Conservation (phyloP, 37 sponge, comb jelly and placozoan species). For the Geodia barretti region DNA sequence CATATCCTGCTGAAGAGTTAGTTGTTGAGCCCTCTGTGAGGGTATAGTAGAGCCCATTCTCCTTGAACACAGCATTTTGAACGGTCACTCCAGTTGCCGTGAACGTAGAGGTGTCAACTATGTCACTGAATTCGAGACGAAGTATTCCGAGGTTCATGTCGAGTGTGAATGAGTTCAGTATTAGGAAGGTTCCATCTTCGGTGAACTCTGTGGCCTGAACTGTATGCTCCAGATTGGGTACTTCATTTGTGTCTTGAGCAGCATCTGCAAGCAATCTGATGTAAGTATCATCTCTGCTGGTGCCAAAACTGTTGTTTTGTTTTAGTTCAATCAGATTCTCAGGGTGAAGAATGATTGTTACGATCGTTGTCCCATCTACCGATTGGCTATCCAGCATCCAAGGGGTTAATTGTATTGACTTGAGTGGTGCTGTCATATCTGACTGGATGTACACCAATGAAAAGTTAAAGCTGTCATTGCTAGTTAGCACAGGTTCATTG, state of each 20-base stretch:
- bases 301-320: slow-evolving; percentile 41
- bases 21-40: slow-evolving; percentile 56
- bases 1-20: slow-evolving; percentile 51
- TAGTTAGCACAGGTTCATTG: slow-evolving; percentile 82
- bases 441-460: slow-evolving; percentile 46
- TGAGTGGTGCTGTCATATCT: not conserved
- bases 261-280: slow-evolving; percentile 42
- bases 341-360: slow-evolving; percentile 64
- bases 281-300: slow-evolving; percentile 15
- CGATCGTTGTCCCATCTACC: slow-evolving; percentile 44
- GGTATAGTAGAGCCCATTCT: slow-evolving; percentile 34
- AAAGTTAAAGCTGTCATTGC: slow-evolving; percentile 42
- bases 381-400: slow-evolving; percentile 27
- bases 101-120: slow-evolving; percentile 71
- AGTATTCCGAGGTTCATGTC: slow-evolving; percentile 75
- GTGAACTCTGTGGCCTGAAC: slow-evolving; percentile 14
- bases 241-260: slow-evolving; percentile 62
- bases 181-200: slow-evolving; percentile 29
- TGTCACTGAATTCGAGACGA: slow-evolving; percentile 76
- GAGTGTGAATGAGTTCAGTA: slow-evolving; percentile 60
- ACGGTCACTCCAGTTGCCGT: slow-evolving; percentile 61
- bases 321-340: slow-evolving; percentile 63
- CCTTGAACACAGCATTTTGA: slow-evolving; percentile 63
- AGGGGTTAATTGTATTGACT: slow-evolving; percentile 10
- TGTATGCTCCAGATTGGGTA: slow-evolving; percentile 23